These are phyloP conservation scores for Procapra przewalskii DNA, from an alignment of 2,113 vertebrate genomes.

Conservation along the genomic window DNA sequence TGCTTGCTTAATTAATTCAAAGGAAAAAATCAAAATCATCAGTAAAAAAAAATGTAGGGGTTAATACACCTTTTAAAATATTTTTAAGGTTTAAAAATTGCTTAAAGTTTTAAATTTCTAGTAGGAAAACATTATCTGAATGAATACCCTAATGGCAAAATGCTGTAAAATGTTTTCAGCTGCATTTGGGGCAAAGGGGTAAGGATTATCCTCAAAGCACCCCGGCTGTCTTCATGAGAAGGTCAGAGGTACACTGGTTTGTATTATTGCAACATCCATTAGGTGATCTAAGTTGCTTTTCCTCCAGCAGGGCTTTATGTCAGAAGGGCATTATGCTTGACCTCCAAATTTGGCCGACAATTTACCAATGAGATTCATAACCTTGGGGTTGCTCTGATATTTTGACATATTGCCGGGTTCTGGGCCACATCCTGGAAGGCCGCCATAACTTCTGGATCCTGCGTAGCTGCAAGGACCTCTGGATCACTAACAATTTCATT, in stretches of 20 bases:
- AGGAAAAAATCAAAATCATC: conserved; percentile 52
- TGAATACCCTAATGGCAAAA: neutral
- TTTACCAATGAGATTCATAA: conserved; percentile 97
- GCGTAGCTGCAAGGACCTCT: conserved; percentile 87
- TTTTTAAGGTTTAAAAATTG: conserved; percentile 59
- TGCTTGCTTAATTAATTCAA: conserved; percentile 59
- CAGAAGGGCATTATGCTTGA: conserved; percentile 77
- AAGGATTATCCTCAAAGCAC: neutral
- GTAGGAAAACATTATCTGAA: neutral
- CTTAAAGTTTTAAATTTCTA: neutral
- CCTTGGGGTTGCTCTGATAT: conserved; percentile 97
- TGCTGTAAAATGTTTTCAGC: neutral
- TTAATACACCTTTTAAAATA: conserved; percentile 37
- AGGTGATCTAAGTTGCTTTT: conserved; percentile 73
- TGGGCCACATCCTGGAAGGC: conserved; percentile 98
- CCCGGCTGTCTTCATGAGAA: neutral
- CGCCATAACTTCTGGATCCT: conserved; percentile 98
- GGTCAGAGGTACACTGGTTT: conserved; percentile 48
- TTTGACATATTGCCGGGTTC: conserved; percentile 96
- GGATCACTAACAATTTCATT: conserved; percentile 96
- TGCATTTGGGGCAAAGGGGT: neutral
- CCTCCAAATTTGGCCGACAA: conserved; percentile 93
- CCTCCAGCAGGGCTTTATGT: conserved; percentile 68
- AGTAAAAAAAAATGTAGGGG: conserved; percentile 54
- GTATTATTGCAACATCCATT: conserved; percentile 81